Percentiles rank a stretch among this genome's conserved stretches.
Conservation (phyloP, 2,888 invertebrate genomes). For the Drosophila siamana region DNA sequence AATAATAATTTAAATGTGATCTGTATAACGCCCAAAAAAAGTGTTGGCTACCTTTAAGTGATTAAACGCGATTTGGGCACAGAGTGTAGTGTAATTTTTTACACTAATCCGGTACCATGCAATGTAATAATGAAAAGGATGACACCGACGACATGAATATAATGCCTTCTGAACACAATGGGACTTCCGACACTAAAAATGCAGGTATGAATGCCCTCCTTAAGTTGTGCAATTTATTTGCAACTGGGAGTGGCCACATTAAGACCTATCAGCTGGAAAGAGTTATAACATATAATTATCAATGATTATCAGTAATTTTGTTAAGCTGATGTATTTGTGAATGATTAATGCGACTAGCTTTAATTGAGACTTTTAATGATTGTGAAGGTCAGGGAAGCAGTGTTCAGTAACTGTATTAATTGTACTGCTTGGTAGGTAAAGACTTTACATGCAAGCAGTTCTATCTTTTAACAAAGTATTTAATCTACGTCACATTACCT, state of each 20-base stretch:
- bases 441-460: background rate
- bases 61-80: slow-evolving; percentile 55
- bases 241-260: background rate
- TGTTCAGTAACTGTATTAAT: background rate
- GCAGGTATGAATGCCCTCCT: slow-evolving; percentile 52
- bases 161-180: slow-evolving; percentile 72
- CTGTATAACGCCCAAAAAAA: slow-evolving; percentile 35
- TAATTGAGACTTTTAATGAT: background rate
- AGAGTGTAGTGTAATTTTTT: slow-evolving; percentile 21
- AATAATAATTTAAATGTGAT: slow-evolving; percentile 22
- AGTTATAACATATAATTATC: background rate
- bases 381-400: slow-evolving; percentile 20
- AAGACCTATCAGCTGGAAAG: background rate
- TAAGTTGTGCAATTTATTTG: background rate
- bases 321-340: background rate
- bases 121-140: slow-evolving; percentile 71
- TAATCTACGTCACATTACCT: background rate
- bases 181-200: slow-evolving; percentile 64
- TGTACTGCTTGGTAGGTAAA: background rate
- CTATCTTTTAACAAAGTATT: background rate
- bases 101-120: slow-evolving; percentile 67
- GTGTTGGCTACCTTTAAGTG: slow-evolving; percentile 76
- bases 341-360: background rate
- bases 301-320: background rate
- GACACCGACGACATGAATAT: slow-evolving; percentile 72